Percentiles rank a stretch among this genome's conserved stretches.
Conservation (phyloP, 2,113 vertebrate species). For the Cathartes aura region DNA sequence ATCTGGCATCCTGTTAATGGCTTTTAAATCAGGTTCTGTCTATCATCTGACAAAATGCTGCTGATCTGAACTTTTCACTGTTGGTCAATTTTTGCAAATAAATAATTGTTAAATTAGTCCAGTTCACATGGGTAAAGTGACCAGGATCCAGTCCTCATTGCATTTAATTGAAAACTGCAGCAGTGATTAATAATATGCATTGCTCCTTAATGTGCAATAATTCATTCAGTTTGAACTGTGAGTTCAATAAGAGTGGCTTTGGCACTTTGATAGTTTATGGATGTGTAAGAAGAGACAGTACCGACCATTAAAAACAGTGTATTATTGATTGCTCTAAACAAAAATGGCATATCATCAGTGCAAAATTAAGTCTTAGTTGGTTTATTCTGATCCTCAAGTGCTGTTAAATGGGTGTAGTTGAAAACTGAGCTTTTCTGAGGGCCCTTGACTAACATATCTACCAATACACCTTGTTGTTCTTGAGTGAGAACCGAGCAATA, state of each 20-base stretch:
- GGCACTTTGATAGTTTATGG: background rate
- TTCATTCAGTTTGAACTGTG: background rate
- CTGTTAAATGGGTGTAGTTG: background rate
- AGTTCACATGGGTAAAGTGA: background rate
- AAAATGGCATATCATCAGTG: background rate
- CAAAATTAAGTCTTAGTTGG: slow-evolving; percentile 1
- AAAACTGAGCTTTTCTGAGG: background rate
- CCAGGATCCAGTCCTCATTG: background rate
- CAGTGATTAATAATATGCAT: background rate
- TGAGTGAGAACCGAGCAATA: background rate
- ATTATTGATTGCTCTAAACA: slow-evolving; percentile 24
- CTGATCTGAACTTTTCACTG: background rate
- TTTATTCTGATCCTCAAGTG: background rate
- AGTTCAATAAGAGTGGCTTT: background rate
- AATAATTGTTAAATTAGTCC: background rate
- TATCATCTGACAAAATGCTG: background rate
- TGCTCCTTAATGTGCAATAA: background rate
- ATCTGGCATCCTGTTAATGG: background rate
- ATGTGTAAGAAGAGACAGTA: background rate
- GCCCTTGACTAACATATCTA: background rate
- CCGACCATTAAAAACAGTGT: background rate
- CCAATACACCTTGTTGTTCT: background rate
- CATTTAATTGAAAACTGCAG: background rate
- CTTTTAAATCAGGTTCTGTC: background rate
- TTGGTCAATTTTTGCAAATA: background rate